Percentiles rank a stretch among this genome's conserved stretches.
Conservation (phyloP, 1,140 invertebrate species). For the Agrilus planipennis region DNA sequence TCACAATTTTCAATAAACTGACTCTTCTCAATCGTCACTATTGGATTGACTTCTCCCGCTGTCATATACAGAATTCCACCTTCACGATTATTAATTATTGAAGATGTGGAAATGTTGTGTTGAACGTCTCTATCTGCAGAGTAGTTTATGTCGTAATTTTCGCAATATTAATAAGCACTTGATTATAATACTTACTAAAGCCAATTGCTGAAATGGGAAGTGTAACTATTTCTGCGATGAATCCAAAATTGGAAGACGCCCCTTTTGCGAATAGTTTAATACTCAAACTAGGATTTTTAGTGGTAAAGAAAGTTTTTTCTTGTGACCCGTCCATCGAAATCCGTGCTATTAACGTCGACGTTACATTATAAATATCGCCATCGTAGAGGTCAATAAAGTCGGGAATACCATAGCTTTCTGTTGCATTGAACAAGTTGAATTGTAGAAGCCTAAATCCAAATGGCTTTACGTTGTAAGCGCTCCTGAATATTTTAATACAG, state of each 20-base stretch:
- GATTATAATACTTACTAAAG: slow-evolving; percentile 54
- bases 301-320: slow-evolving; percentile 66
- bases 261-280: slow-evolving; percentile 90
- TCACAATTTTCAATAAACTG: slow-evolving; percentile 78
- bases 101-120: slow-evolving; percentile 81
- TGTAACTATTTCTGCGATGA: slow-evolving; percentile 94
- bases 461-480: slow-evolving; percentile 67
- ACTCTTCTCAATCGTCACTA: slow-evolving; percentile 79
- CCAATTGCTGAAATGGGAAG: slow-evolving; percentile 83
- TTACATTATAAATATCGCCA: slow-evolving; percentile 83
- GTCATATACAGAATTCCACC: slow-evolving; percentile 81
- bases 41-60: slow-evolving; percentile 92
- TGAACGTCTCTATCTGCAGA: slow-evolving; percentile 75
- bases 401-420: slow-evolving; percentile 59
- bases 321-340: slow-evolving; percentile 55
- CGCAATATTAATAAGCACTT: slow-evolving; percentile 1
- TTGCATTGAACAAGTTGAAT: slow-evolving; percentile 88
- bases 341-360: slow-evolving; percentile 56
- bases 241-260: slow-evolving; percentile 85
- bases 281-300: slow-evolving; percentile 68
- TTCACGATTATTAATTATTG: slow-evolving; percentile 72
- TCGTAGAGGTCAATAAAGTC: slow-evolving; percentile 84
- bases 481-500: slow-evolving; percentile 95
- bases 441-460: slow-evolving; percentile 85
- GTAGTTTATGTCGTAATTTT: background rate